phyloP scores from a whole-genome alignment of 2,888 invertebrate genomes.

The Mellilla xanthometata region DNA sequence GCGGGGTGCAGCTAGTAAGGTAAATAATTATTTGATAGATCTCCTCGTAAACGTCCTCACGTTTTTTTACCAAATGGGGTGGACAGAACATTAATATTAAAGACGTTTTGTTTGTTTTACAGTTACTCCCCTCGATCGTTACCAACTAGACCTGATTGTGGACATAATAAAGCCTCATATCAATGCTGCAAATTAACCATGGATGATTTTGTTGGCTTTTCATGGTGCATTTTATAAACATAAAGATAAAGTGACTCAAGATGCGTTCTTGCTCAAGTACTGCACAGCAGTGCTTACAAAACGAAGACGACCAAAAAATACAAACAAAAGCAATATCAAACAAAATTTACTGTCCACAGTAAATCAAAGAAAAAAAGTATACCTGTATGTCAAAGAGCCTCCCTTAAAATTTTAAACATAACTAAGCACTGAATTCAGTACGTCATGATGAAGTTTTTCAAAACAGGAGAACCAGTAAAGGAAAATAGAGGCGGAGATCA shows the following conservation, averaged over 20 bases:
- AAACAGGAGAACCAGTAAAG: constrained; percentile 17
- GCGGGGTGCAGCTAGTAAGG: too few relatives aligned
- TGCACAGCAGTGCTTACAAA: too few relatives aligned
- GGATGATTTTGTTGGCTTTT: not conserved
- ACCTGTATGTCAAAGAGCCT: not conserved
- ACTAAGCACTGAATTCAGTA: constrained; percentile 1
- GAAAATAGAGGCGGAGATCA: constrained; percentile 26
- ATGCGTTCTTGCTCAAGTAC: not conserved
- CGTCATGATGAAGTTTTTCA: too few relatives aligned
- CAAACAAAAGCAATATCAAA: constrained; percentile 1
- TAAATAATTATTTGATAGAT: too few relatives aligned
- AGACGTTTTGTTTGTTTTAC: not conserved
- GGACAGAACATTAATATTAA: not conserved
- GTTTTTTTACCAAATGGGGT: too few relatives aligned
- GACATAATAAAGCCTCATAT: constrained; percentile 1
- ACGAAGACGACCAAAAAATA: not conserved
- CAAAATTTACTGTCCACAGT: constrained; percentile 3
- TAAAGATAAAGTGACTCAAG: constrained; percentile 1
- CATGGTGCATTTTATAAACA: not conserved
- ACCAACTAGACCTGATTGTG: constrained; percentile 1
- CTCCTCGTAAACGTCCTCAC: too few relatives aligned
- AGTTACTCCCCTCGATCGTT: not conserved
- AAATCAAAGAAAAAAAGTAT: not conserved
- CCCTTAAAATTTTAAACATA: constrained; percentile 1
- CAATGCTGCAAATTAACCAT: constrained; percentile 1